Base-by-base conservation (phyloP, 2,113 vertebrate species). In the Carlito syrichta region DNA sequence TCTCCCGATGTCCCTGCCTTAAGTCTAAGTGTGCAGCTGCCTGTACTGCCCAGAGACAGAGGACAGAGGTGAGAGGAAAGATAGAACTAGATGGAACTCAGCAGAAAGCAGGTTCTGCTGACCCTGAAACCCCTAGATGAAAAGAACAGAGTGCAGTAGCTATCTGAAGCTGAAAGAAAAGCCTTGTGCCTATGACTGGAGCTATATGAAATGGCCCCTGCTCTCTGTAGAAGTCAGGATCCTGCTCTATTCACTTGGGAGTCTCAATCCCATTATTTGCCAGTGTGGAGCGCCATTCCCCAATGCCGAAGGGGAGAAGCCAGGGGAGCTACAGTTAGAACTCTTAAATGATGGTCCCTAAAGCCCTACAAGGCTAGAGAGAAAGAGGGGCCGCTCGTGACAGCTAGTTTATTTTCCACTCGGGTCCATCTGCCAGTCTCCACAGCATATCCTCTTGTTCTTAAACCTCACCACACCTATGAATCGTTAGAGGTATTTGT, bases 201-300 rank as follows among this genome's bases (percentile, higher is more conserved):
- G 76, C 3, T 5, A 2, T 1, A 14, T 8, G 2, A 63, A 30
- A 2, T 0, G 48, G 50, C 3, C 7, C 13, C 0, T 0, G 9
- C 3, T 87, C 50, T 30, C 45, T 3, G 2, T 0, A 35, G 62
- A 22, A 6, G 14, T 25, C n/a, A 0, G 0, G 68, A 52, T 32
- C 22, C 25, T 20, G 19, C 19, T 60, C 11, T 13, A 6, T 54
- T n/a, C 4, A 8, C 30, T 25, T 30, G 35, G 81, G 81, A 3
- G 27, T 43, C 40, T 45, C 13, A 3, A 8, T 14, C 8, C 22
- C 50, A n/a, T 43, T 76, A 35, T 43, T 88, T 30, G 68, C 40
- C 81, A 38, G 1, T 27, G 32, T 30, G 40, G 16, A 8, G 25
- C 0, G 6, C 40, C 58, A 16, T 66, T 86, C 76, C 20, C 43